Conservation (phyloP, 2,113 vertebrate genomes). For the Scytalopus superciliaris region DNA sequence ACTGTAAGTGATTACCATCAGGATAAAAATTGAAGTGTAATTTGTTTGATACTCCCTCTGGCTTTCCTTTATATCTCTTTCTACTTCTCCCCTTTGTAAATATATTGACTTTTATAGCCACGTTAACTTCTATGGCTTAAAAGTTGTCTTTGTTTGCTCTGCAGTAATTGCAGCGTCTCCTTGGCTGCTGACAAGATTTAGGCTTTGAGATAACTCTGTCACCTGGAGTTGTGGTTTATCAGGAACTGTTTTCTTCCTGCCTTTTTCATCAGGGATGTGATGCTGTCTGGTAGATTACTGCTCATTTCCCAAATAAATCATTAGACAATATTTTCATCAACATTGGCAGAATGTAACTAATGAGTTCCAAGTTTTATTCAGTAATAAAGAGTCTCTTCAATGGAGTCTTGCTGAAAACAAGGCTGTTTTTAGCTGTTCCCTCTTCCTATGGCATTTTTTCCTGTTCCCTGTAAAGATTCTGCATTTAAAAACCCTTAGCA, state of each 20-base stretch:
- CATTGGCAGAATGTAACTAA: not conserved
- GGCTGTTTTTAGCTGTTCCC: not conserved
- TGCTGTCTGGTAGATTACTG: not conserved
- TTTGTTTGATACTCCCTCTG: constrained; percentile 12
- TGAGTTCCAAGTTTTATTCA: not conserved
- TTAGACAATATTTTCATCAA: not conserved
- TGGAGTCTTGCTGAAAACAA: not conserved
- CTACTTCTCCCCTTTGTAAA: constrained; percentile 31
- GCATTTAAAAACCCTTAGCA: not conserved
- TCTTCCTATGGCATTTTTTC: not conserved
- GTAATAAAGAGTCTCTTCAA: not conserved
- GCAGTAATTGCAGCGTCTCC: not conserved
- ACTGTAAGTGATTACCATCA: constrained; percentile 18
- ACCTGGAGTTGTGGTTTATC: not conserved
- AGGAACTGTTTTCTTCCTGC: not conserved
- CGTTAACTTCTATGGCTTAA: not conserved
- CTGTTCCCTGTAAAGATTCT: not conserved
- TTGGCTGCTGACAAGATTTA: not conserved
- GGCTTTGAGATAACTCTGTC: not conserved
- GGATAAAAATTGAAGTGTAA: not conserved
- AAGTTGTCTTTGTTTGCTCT: constrained; percentile 30
- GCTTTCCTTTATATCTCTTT: not conserved
- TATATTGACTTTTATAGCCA: constrained; percentile 2
- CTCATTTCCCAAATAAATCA: constrained; percentile 13
- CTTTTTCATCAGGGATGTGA: not conserved